A percentile compares a stretch with the other conserved stretches of the same genome.
Conservation (phyloP, 2,888 invertebrate genomes). For the Silvanus unidentatus region DNA sequence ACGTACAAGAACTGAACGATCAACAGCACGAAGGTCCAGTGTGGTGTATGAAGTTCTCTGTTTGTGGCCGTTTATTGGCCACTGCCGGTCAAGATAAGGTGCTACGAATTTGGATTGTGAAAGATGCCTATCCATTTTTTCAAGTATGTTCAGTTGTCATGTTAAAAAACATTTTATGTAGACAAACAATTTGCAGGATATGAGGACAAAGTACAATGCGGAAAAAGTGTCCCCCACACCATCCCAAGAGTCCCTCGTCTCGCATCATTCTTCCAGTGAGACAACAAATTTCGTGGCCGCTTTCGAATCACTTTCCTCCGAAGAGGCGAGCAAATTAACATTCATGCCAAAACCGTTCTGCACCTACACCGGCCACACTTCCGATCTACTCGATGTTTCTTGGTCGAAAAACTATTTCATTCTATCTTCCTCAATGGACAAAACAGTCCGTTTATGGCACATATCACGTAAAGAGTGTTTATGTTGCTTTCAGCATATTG, state of each 20-base stretch:
- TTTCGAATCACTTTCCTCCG: slow-evolving; percentile 55
- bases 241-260: slow-evolving; percentile 84
- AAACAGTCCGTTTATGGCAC: slow-evolving; percentile 96
- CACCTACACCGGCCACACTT: slow-evolving; percentile 90
- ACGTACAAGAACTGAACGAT: slow-evolving; percentile 67
- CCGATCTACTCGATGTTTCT: slow-evolving; percentile 92
- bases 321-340: slow-evolving; percentile 56
- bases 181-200: slow-evolving; percentile 59
- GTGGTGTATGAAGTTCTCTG: slow-evolving; percentile 98
- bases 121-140: slow-evolving; percentile 86
- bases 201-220: slow-evolving; percentile 91
- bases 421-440: slow-evolving; percentile 97
- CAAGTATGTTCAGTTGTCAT: slow-evolving; percentile 60
- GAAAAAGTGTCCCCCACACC: slow-evolving; percentile 90
- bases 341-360: slow-evolving; percentile 91
- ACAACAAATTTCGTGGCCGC: slow-evolving; percentile 52
- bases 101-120: slow-evolving; percentile 89
- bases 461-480: slow-evolving; percentile 94
- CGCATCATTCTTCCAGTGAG: slow-evolving; percentile 64
- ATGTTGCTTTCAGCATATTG: slow-evolving; percentile 98
- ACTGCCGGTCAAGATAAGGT: slow-evolving; percentile 96
- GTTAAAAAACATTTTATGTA: not conserved
- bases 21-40: slow-evolving; percentile 87
- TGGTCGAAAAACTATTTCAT: slow-evolving; percentile 99
- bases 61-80: slow-evolving; percentile 89